These are phyloP conservation scores for Oceanites oceanicus DNA, from an alignment of 2,113 vertebrate genomes.

Conservation along the genomic window DNA sequence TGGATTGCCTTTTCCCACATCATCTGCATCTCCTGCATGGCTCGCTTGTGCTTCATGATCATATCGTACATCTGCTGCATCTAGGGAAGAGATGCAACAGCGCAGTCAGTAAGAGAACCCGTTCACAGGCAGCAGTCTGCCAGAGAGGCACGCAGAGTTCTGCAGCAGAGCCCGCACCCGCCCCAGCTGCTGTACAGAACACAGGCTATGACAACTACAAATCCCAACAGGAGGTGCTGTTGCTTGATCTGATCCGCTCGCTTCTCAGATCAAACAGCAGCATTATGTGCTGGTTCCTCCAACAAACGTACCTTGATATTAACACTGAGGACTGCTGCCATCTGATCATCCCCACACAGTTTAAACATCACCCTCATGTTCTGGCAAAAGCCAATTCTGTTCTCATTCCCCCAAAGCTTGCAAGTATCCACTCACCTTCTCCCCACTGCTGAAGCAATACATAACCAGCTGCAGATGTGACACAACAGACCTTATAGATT, in stretches of 20 bases:
- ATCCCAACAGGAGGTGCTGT: not conserved
- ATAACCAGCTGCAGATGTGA: not conserved
- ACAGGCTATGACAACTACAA: not conserved
- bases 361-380: rapidly evolving
- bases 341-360: not conserved
- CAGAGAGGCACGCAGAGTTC: not conserved
- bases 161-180: not conserved
- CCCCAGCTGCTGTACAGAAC: not conserved
- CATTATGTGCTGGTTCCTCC: not conserved
- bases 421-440: not conserved
- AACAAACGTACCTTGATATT: not conserved
- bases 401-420: not conserved
- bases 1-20: constrained; percentile 93
- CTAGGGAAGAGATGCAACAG: constrained; percentile 53
- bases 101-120: rapidly evolving
- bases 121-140: not conserved
- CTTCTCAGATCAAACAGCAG: not conserved
- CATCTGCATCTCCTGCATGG: constrained; percentile 95
- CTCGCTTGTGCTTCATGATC: constrained; percentile 97
- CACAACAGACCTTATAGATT: not conserved
- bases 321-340: not conserved
- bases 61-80: constrained; percentile 99
- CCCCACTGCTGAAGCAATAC: not conserved
- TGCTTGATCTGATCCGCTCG: not conserved
- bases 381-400: not conserved